Evolutionary conservation across 2,113 vertebrate species (phyloP), one percentile per base, ranked within the genome.

Genomic region (Onychostruthus taczanowskii): DNA sequence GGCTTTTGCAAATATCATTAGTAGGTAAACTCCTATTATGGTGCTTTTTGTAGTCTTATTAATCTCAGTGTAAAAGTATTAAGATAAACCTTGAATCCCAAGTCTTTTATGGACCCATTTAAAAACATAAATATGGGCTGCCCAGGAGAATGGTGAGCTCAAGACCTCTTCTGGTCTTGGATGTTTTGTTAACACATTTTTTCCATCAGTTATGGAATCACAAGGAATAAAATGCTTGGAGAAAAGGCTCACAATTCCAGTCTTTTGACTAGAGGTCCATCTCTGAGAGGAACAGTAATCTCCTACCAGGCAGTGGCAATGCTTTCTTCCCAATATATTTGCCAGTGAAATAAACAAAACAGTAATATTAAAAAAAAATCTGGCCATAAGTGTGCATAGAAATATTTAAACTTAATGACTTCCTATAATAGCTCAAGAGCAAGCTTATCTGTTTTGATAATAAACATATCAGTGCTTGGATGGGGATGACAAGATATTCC

Each of bases 1-100:
- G 74, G 49, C 47, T 82, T 90, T 73, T 93, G 76, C 96, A 96
- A 97, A 93, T 87, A 97, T 80, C 67, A 75, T 90, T 67, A 94
- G 72, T 62, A 96, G 61, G 52, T 77, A 92, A 94, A 96, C 83
- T 80, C 74, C 44, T 81, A 84, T 84, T 93, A 78, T 68, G 95
- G 76, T 83, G 62, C 59, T 92, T 96, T 68, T 86, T 92, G 87
- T 91, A 73, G 76, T 67, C 68, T 82, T 91, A 72, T 46, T 95
- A 96, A 95, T 95, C 44, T 8, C 73, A 90, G 3, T 74, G n/a
- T 89, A 70, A 66, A 91, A 89, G 37, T 91, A 87, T 82, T 58
- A 87, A 84, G 84, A 72, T 76, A 92, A 95, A 89, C 70, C 66
- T 73, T 79, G 46, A 94, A 94, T 93, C 89, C 49, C 49, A 46